Conservation (phyloP, 2,797 vertebrate genomes). For the Psittacula derbiana region DNA sequence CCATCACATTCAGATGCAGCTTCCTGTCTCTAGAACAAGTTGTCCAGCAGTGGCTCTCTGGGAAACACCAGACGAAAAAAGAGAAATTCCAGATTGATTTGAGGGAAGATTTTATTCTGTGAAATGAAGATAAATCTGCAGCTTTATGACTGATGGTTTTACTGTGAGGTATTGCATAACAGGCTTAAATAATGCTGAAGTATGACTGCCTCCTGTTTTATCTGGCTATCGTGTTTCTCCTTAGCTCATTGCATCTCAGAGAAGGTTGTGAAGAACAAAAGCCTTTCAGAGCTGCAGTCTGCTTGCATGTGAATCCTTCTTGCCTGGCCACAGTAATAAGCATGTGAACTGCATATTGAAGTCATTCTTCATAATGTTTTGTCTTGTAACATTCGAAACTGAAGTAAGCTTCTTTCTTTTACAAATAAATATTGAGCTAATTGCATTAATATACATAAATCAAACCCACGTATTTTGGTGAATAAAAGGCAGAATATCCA, state of each 20-base stretch:
- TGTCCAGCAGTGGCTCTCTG: background rate
- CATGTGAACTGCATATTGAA: background rate
- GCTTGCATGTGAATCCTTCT: background rate
- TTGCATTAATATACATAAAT: background rate
- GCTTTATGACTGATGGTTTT: background rate
- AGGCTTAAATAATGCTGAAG: background rate
- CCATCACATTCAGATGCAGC: background rate
- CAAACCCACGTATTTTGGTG: background rate
- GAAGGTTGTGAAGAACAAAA: background rate
- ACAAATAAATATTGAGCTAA: background rate
- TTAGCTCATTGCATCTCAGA: background rate
- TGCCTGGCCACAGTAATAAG: background rate
- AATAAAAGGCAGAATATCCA: background rate
- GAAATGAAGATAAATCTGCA: background rate
- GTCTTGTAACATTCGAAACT: background rate
- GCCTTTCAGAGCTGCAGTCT: background rate
- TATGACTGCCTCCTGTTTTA: background rate
- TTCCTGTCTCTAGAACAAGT: conserved; percentile 22
- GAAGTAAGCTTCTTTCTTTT: background rate
- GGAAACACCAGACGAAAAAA: background rate
- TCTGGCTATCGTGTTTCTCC: background rate
- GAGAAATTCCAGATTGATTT: background rate
- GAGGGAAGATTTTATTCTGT: background rate
- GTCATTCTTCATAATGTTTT: background rate
- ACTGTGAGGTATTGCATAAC: background rate